phyloP scores from a whole-genome alignment of 1,140 invertebrate species.

The Helicoverpa armigera region DNA sequence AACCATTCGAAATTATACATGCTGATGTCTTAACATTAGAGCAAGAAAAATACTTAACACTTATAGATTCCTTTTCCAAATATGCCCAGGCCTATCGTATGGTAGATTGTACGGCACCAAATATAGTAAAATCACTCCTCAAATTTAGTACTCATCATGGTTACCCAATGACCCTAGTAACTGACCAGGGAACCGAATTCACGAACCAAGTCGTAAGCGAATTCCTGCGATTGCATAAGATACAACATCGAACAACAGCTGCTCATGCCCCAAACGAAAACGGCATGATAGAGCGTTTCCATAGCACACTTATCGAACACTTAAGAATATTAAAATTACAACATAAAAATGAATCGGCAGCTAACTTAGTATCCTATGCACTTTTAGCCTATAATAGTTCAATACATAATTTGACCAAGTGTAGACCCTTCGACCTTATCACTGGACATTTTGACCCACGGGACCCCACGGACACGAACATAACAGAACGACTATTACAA shows the following conservation, averaged over 20 bases:
- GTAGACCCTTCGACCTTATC: conserved; percentile 4
- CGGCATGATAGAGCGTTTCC: conserved; percentile 21
- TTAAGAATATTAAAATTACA: background rate
- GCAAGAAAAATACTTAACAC: background rate
- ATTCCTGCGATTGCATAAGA: background rate
- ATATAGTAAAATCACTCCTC: background rate
- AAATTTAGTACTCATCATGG: conserved; percentile 17
- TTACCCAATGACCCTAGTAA: background rate
- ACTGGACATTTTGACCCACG: conserved; percentile 7
- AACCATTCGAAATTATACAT: background rate
- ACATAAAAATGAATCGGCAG: background rate
- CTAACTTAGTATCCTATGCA: background rate
- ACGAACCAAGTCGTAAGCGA: background rate
- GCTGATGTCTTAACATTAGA: background rate
- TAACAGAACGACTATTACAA: background rate
- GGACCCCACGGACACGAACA: background rate
- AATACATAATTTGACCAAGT: conserved; percentile 4
- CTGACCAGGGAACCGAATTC: conserved; percentile 9
- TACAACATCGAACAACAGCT: background rate
- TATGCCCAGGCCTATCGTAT: conserved; percentile 8
- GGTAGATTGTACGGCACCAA: background rate
- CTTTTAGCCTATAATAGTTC: conserved; percentile 12
- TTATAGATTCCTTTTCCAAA: conserved; percentile 7
- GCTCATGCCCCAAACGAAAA: conserved; percentile 5
- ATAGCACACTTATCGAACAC: background rate